Percentiles rank a stretch among this genome's conserved stretches.
phyloP scores from a whole-genome alignment of 2,113 vertebrate species.

The Lasiurus borealis region DNA sequence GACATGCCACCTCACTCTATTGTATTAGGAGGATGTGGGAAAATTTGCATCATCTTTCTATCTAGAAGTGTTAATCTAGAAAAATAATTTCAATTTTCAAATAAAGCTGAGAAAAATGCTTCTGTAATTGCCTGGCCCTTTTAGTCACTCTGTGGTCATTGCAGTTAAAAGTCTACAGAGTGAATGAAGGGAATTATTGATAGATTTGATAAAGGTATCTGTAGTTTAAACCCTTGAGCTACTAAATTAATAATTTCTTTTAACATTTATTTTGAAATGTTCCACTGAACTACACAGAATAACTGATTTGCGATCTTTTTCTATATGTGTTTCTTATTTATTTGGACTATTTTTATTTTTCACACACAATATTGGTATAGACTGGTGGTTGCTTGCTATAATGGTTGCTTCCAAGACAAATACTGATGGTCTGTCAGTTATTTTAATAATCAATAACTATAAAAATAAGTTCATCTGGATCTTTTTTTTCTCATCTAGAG shows the following conservation, averaged over 20 bases:
- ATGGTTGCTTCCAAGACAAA: neutral
- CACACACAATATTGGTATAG: neutral
- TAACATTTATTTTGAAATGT: slow-evolving; percentile 29
- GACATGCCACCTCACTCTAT: neutral
- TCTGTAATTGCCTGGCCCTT: neutral
- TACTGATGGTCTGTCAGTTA: neutral
- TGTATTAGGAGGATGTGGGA: neutral
- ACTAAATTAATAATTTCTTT: slow-evolving; percentile 49
- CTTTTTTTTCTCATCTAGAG: neutral
- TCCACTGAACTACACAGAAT: neutral
- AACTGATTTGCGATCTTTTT: neutral
- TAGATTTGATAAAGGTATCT: neutral
- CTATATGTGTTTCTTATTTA: slow-evolving; percentile 8
- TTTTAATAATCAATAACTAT: neutral
- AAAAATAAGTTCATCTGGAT: slow-evolving; percentile 41
- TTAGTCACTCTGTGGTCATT: neutral
- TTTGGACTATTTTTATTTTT: slow-evolving; percentile 26
- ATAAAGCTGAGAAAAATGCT: neutral
- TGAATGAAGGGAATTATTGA: neutral
- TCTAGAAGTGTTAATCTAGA: neutral
- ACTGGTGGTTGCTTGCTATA: neutral
- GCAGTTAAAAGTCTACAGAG: neutral
- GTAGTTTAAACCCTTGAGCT: neutral
- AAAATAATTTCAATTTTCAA: slow-evolving; percentile 10
- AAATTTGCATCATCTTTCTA: neutral